Evolutionary conservation across 2,797 vertebrate species (phyloP), one percentile per base, ranked within the genome.

Genomic region (Micrastur ruficollis): DNA sequence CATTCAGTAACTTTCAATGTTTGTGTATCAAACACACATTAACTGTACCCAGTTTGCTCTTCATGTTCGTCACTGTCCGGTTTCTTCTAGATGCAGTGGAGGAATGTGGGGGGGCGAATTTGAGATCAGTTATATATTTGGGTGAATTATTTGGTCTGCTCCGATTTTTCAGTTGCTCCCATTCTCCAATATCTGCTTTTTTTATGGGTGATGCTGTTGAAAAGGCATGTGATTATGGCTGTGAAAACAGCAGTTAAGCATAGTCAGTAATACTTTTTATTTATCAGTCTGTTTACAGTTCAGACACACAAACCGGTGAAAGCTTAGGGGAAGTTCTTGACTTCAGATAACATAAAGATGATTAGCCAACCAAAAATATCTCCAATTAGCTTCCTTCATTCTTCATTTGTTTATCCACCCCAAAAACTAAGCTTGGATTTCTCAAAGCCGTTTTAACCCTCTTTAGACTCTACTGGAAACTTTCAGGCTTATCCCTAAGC

Each of bases 351-450:
- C 15, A 10, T 61, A 66, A 81, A 89, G 83, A n/a, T 0, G 20
- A 89, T 92, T 92, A 94, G 32, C n/a, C n/a, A 84, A n/a, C 38
- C 63, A 89, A 62, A 93, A 90, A 93, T 96, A 90, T 66, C 70
- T 92, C 23, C 6, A 59, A 81, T 46, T 73, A 66, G 47, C 78
- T 70, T 68, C 67, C 88, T 94, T 94, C 62, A 31, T 82, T 86
- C 88, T 92, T 90, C 32, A 59, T 79, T 93, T 94, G 46, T 83
- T 91, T 90, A 94, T 92, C 78, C 26, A 56, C 27, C 55, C 53
- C 70, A 70, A 70, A 84, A 71, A 38, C 78, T 93, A 71, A 96
- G 55, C 86, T 56, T 92, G 89, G 89, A 92, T 94, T 94, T 93
- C 58, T 90, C 29, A 90, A 93, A 93, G 89, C 81, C 59, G 31